Conservation (phyloP, 2,888 invertebrate species). For the Cerastoderma edule region DNA sequence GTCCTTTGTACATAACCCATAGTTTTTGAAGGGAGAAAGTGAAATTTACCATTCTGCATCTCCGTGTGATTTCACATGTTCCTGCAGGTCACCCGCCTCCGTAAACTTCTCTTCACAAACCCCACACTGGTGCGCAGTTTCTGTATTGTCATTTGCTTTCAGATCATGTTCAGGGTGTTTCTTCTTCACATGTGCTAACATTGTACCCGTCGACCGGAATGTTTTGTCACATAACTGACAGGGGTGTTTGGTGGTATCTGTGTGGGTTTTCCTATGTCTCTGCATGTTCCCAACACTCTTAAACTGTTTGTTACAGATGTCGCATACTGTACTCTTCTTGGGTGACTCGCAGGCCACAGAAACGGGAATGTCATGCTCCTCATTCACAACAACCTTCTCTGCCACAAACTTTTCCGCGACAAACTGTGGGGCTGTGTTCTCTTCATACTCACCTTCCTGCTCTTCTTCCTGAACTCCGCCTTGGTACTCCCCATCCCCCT, state of each 20-base stretch:
- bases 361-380: background rate
- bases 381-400: constrained; percentile 23
- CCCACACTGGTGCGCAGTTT: background rate
- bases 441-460: constrained; percentile 17
- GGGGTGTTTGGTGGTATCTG: background rate
- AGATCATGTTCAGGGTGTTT: constrained; percentile 34
- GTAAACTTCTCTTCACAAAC: background rate
- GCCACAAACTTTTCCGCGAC: constrained; percentile 47
- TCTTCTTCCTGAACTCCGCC: constrained; percentile 16
- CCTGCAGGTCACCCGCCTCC: background rate
- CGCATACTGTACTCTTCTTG: constrained; percentile 33
- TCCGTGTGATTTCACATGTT: background rate
- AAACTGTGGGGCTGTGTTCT: constrained; percentile 25
- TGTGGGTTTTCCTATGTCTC: constrained; percentile 44
- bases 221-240: constrained; percentile 52
- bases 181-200: constrained; percentile 45
- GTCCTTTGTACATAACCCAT: too few relatives aligned
- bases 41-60: background rate
- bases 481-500: constrained; percentile 9
- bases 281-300: constrained; percentile 31
- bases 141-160: background rate
- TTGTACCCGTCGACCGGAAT: constrained; percentile 27
- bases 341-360: background rate
- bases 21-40: background rate
- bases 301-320: constrained; percentile 54